Conservation (phyloP, 1,140 invertebrate species). For the Drosophila bipectinata region DNA sequence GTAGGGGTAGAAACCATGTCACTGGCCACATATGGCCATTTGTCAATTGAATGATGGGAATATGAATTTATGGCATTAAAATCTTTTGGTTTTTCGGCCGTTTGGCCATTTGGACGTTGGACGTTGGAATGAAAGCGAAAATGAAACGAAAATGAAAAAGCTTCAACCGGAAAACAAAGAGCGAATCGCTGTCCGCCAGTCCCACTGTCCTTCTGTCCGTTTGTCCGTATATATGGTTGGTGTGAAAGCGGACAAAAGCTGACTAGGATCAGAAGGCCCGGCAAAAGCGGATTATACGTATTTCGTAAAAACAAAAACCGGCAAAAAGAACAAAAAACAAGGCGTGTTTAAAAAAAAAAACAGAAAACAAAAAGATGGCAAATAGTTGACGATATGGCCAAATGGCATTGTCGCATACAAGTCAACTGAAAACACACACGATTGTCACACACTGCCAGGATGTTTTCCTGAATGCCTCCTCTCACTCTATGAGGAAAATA, state of each 20-base stretch:
- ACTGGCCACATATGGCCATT: conserved; percentile 61
- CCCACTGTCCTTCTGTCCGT: background rate
- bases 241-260: conserved; percentile 53
- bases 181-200: conserved; percentile 1
- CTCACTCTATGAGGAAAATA: background rate
- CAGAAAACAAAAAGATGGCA: background rate
- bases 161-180: conserved; percentile 45
- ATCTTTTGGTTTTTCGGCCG: conserved; percentile 58
- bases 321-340: conserved; percentile 8
- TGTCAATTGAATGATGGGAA: conserved; percentile 72
- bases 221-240: conserved; percentile 8
- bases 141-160: conserved; percentile 22
- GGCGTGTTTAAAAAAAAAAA: conserved; percentile 7
- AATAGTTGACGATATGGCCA: conserved; percentile 35
- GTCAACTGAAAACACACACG: conserved; percentile 61
- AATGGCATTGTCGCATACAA: conserved; percentile 50
- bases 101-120: conserved; percentile 5
- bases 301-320: conserved; percentile 35
- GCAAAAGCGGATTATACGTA: conserved; percentile 40
- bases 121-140: conserved; percentile 21
- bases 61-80: conserved; percentile 71
- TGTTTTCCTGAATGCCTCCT: conserved; percentile 22
- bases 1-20: conserved; percentile 31
- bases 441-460: conserved; percentile 47
- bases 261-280: conserved; percentile 45